A percentile compares a stretch with the other conserved stretches of the same genome.
Evolutionary conservation across 2,797 vertebrate species (phyloP).

Genomic region (Malurus leucopterus): DNA sequence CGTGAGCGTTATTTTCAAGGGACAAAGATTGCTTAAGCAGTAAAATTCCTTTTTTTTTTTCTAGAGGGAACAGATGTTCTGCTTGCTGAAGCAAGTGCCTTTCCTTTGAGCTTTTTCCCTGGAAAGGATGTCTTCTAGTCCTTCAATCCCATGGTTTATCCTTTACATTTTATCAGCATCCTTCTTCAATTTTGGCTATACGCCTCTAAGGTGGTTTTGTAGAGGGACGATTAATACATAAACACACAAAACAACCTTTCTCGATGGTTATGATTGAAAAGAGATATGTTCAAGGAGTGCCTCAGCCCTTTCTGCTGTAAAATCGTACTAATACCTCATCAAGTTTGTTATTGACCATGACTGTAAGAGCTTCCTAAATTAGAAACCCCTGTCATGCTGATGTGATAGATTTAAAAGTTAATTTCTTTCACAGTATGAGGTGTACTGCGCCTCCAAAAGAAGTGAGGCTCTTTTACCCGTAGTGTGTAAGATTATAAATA

Average conservation of each 20-base stretch:
- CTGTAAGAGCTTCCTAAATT: background rate
- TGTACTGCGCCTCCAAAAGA: background rate
- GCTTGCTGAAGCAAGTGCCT: background rate
- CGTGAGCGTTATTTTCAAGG: background rate
- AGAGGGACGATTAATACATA: background rate
- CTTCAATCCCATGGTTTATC: background rate
- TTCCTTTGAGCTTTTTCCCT: background rate
- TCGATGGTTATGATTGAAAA: background rate
- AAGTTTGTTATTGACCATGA: background rate
- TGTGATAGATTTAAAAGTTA: fast-evolving
- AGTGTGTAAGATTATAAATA: background rate
- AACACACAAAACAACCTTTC: background rate
- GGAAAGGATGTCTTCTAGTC: background rate
- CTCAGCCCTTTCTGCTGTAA: background rate
- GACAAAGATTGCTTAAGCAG: fast-evolving
- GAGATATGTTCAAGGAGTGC: background rate
- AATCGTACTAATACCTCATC: background rate
- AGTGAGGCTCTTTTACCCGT: background rate
- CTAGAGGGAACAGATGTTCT: background rate
- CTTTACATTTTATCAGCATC: background rate
- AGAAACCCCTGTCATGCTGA: background rate
- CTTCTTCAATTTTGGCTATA: background rate
- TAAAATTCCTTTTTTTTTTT: background rate
- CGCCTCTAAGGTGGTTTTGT: background rate
- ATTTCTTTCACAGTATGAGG: background rate